phyloP scores from a whole-genome alignment of 2,797 vertebrate genomes.

The Artibeus lituratus region DNA sequence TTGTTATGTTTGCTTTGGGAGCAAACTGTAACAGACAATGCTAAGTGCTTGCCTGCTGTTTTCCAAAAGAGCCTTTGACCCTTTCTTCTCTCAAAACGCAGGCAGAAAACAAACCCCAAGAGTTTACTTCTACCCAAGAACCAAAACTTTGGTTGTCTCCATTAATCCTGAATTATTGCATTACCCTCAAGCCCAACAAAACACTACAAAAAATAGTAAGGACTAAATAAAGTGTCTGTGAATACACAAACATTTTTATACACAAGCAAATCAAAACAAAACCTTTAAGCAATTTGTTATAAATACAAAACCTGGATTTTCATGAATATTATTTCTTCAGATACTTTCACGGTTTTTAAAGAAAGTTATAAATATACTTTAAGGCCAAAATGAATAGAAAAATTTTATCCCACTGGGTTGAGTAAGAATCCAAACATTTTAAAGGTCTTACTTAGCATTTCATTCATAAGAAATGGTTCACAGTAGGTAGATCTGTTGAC shows the following conservation, averaged over 20 bases:
- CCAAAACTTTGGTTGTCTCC: background rate
- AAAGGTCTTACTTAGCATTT: conserved; percentile 18
- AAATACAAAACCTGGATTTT: conserved; percentile 17
- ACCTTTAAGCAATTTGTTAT: background rate
- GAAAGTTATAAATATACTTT: conserved; percentile 7
- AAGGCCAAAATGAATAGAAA: conserved; percentile 26
- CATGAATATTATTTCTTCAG: background rate
- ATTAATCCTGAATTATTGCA: background rate
- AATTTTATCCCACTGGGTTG: background rate
- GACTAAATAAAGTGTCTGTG: background rate
- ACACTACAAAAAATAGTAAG: background rate
- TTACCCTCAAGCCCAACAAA: conserved; percentile 8
- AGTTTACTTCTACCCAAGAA: background rate
- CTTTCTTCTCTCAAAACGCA: background rate
- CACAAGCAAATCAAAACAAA: conserved; percentile 33
- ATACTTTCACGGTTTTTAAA: conserved; percentile 11
- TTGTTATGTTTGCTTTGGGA: background rate
- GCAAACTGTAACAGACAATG: background rate
- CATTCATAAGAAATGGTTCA: conserved; percentile 27
- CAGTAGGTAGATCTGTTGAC: conserved; percentile 47
- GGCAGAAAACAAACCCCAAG: background rate
- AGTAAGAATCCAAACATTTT: background rate
- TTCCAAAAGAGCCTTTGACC: background rate
- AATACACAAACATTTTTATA: background rate
- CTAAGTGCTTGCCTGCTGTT: background rate